These are phyloP conservation scores for Masnerella sp. DNA, from an alignment of 2,888 invertebrate species.

Conservation along the genomic window DNA sequence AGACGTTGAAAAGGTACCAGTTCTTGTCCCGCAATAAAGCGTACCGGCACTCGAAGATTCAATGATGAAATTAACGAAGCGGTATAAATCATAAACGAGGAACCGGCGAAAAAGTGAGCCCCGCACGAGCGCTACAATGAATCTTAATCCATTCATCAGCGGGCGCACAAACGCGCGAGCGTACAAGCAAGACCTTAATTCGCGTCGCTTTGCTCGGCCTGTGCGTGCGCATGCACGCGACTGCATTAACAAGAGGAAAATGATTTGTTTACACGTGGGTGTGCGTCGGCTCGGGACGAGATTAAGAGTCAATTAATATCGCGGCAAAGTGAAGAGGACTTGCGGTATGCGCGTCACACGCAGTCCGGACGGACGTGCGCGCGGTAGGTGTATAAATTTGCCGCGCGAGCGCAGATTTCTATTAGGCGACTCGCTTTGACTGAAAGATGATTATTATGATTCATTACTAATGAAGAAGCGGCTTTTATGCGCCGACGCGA, in stretches of 20 bases:
- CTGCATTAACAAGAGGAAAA: constrained; percentile 40
- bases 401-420: constrained; percentile 50
- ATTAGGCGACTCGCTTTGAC: constrained; percentile 53
- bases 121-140: constrained; percentile 8
- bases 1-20: no score
- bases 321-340: constrained; percentile 43
- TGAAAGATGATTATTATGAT: constrained; percentile 57
- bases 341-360: constrained; percentile 29
- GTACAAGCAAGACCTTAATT: constrained; percentile 29
- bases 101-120: neutral
- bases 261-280: constrained; percentile 58
- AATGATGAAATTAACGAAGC: constrained; percentile 12
- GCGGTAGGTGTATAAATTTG: constrained; percentile 45
- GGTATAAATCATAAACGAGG: constrained; percentile 4
- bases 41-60: neutral
- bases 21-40: no score
- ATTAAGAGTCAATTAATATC: constrained; percentile 58
- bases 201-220: constrained; percentile 23
- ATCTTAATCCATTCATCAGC: constrained; percentile 20
- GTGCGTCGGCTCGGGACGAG: constrained; percentile 37
- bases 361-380: constrained; percentile 9
- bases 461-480: constrained; percentile 54
- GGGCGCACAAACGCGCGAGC: constrained; percentile 4
- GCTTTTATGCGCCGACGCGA: constrained; percentile 36
- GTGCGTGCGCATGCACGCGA: constrained; percentile 19